phyloP scores from a whole-genome alignment of 1,140 invertebrate species.

The Drosophila trapezifrons region DNA sequence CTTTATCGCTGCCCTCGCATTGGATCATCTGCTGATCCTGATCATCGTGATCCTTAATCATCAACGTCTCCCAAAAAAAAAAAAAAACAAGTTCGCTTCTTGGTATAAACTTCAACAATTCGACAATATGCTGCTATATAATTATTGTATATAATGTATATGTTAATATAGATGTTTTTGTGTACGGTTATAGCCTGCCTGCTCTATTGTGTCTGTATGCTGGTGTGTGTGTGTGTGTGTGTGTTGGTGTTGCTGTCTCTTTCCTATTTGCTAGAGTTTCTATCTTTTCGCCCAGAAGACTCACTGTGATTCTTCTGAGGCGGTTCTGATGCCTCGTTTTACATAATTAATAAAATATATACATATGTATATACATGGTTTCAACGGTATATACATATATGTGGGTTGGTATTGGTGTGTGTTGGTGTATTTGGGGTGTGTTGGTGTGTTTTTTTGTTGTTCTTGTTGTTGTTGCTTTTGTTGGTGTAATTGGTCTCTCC shows the following conservation, averaged over 20 bases:
- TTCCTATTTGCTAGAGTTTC: constrained; percentile 63
- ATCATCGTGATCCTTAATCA: constrained; percentile 14
- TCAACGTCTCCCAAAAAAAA: constrained; percentile 15
- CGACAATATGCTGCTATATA: constrained; percentile 68
- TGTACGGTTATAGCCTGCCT: constrained; percentile 57
- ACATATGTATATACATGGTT: constrained; percentile 72
- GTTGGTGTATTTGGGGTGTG: constrained; percentile 31
- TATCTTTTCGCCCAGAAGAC: constrained; percentile 24
- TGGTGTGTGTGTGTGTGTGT: constrained; percentile 20
- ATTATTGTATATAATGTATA: constrained; percentile 52
- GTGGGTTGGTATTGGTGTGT: constrained; percentile 48
- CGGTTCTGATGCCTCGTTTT: constrained; percentile 66
- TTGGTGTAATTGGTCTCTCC: constrained; percentile 34
- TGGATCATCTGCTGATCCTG: constrained; percentile 7
- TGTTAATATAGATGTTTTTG: constrained; percentile 45
- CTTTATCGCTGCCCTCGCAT: constrained; percentile 3
- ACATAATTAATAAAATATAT: constrained; percentile 79
- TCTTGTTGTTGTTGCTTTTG: background rate
- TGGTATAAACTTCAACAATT: constrained; percentile 78
- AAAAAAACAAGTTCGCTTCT: constrained; percentile 72
- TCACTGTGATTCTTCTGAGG: constrained; percentile 34
- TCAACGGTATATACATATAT: constrained; percentile 55
- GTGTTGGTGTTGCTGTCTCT: constrained; percentile 52
- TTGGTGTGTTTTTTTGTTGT: constrained; percentile 12
- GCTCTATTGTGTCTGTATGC: constrained; percentile 51